phyloP scores from a whole-genome alignment of 2,888 invertebrate species.

The Yponomeuta evonymella region DNA sequence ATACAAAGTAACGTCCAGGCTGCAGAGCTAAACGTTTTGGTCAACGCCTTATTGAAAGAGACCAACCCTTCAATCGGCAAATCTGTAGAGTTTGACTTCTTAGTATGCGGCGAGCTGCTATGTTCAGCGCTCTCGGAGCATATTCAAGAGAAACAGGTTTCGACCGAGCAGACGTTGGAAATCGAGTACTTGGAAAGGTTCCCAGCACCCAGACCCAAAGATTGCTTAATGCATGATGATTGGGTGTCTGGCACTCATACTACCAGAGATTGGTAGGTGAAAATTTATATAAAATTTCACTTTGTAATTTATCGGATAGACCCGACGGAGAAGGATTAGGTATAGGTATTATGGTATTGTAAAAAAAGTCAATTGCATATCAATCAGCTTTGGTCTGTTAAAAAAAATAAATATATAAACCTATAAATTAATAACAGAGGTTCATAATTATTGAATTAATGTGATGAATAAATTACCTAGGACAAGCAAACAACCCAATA shows the following conservation, averaged over 20 bases:
- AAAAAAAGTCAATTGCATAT: too few relatives aligned
- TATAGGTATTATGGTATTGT: too few relatives aligned
- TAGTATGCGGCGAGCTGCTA: slow-evolving; percentile 89
- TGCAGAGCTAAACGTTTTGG: slow-evolving; percentile 83
- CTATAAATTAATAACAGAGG: too few relatives aligned
- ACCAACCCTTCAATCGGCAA: slow-evolving; percentile 46
- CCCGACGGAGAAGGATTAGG: too few relatives aligned
- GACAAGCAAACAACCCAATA: too few relatives aligned
- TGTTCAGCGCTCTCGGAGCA: slow-evolving; percentile 83
- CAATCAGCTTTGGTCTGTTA: too few relatives aligned
- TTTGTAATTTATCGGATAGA: too few relatives aligned
- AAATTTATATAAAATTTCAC: too few relatives aligned
- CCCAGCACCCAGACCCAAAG: slow-evolving; percentile 94
- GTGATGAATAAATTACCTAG: too few relatives aligned
- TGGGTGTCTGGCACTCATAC: slow-evolving; percentile 95
- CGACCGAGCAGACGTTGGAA: slow-evolving; percentile 89
- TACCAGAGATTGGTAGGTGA: slow-evolving; percentile 78
- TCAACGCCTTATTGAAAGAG: slow-evolving; percentile 86
- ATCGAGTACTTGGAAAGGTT: slow-evolving; percentile 94
- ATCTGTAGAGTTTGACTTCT: slow-evolving; percentile 88
- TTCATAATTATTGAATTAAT: too few relatives aligned
- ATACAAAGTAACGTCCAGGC: slow-evolving; percentile 83
- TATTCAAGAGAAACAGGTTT: slow-evolving; percentile 83
- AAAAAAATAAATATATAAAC: too few relatives aligned
- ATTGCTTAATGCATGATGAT: slow-evolving; percentile 95